Evolutionary conservation across 2,113 vertebrate species (phyloP), one percentile per base, ranked within the genome.

Genomic region (Phainopepla nitens): DNA sequence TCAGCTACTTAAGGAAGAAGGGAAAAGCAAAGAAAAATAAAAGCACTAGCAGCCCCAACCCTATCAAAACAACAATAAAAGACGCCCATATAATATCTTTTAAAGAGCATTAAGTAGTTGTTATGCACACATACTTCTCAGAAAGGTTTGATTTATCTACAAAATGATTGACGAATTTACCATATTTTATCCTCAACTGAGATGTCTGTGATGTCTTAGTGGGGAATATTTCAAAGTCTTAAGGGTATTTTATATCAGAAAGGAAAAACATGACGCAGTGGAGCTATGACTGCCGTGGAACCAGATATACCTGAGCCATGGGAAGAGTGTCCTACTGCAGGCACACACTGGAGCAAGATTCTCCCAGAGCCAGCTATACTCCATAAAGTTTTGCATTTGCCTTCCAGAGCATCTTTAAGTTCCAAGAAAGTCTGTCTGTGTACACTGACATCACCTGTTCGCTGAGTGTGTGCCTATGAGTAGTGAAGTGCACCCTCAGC

Each of bases 71-170:
- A 84, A 41, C 20, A 61, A 20, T 8, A 62, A 83, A 86, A 70
- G 19, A 24, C 1, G 80, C 0, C 4, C 6, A 42, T 39, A 31
- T 15, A 0, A 0, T 6, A 31, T 36, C 57, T 15, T 53, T 19
- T 14, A 81, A 72, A 92, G 22, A 80, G 28, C 7, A 29, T 33
- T 69, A 57, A 77, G 51, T 20, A 70, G 25, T 21, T 61, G 20
- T 35, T 9, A 49, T 10, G 18, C 29, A 58, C 11, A 36, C 15
- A 65, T 28, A 24, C 3, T 45, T 88, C 54, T 57, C 62, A 61
- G 13, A 23, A 80, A 86, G 47, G 15, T 23, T n/a, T 42, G 13
- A 41, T 57, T 72, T 68, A 20, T 44, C 29, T 49, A 9, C 15
- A 62, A 42, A 75, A 39, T 18, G 1, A 45, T 33, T 4, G 44